These are phyloP conservation scores for Tillus elongatus DNA, from an alignment of 2,888 invertebrate genomes.

Conservation along the genomic window DNA sequence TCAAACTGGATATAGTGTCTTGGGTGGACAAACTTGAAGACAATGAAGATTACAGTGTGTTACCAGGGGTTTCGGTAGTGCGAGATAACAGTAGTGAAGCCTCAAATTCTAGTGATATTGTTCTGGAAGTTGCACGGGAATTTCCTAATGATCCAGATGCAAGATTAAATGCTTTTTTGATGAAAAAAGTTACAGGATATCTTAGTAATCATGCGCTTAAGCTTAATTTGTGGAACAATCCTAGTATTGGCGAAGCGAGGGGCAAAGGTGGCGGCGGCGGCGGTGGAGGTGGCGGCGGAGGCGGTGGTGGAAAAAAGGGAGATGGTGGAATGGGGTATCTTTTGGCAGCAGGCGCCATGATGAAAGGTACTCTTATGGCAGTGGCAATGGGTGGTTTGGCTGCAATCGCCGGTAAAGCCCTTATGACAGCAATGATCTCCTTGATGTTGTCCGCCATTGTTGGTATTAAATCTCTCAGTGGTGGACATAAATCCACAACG, in stretches of 20 bases:
- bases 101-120: slow-evolving; percentile 57
- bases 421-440: slow-evolving; percentile 67
- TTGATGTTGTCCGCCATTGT: slow-evolving; percentile 60
- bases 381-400: slow-evolving; percentile 59
- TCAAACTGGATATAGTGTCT: slow-evolving; percentile 69
- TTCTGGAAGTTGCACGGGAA: slow-evolving; percentile 65
- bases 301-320: slow-evolving; percentile 27
- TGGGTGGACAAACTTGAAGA: slow-evolving; percentile 67
- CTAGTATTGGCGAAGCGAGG: slow-evolving; percentile 47
- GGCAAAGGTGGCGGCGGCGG: too few species aligned
- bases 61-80: slow-evolving; percentile 67
- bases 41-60: slow-evolving; percentile 56
- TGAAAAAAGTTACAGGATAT: slow-evolving; percentile 62
- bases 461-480: slow-evolving; percentile 56
- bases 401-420: slow-evolving; percentile 63
- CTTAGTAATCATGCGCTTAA: slow-evolving; percentile 66
- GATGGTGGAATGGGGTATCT: slow-evolving; percentile 32
- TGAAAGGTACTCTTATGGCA: slow-evolving; percentile 62
- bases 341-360: slow-evolving; percentile 47
- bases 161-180: slow-evolving; percentile 63
- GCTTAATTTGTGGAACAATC: slow-evolving; percentile 53
- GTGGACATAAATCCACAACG: slow-evolving; percentile 56
- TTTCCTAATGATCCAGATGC: slow-evolving; percentile 69
- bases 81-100: slow-evolving; percentile 48
- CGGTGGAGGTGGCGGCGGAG: slow-evolving; percentile 44